These are phyloP conservation scores for Ips nitidus DNA, from an alignment of 1,140 invertebrate species.

Conservation along the genomic window DNA sequence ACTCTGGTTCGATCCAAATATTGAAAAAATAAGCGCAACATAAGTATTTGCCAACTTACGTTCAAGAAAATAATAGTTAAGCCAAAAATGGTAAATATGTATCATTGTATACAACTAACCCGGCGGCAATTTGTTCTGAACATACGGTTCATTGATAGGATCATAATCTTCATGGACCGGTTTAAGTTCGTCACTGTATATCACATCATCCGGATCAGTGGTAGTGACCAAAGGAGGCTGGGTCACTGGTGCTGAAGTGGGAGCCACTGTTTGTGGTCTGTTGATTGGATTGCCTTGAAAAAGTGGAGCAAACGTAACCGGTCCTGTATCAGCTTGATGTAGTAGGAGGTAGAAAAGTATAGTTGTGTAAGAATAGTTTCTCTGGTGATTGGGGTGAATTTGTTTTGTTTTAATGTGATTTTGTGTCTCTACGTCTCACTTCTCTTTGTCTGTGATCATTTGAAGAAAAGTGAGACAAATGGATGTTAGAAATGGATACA, in stretches of 20 bases:
- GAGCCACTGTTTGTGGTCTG: neutral
- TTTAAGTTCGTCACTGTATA: constrained; percentile 34
- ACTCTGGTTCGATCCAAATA: too few species aligned
- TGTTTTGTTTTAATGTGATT: too few species aligned
- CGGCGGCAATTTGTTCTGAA: constrained; percentile 6
- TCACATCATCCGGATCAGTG: constrained; percentile 35
- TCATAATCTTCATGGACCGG: constrained; percentile 38
- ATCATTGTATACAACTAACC: constrained; percentile 25
- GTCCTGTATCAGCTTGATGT: constrained; percentile 16
- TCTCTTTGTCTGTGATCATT: too few species aligned
- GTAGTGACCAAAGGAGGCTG: constrained; percentile 7
- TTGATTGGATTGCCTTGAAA: constrained; percentile 23
- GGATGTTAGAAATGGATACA: too few species aligned
- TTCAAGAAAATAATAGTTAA: neutral
- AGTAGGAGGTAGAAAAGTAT: neutral
- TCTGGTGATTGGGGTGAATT: too few species aligned
- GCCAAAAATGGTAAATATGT: neutral
- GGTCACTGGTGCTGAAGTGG: constrained; percentile 4
- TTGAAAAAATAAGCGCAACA: too few species aligned
- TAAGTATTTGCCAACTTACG: too few species aligned
- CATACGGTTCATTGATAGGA: constrained; percentile 35
- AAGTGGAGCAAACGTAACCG: constrained; percentile 12
- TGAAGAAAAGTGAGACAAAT: too few species aligned
- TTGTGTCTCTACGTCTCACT: too few species aligned
- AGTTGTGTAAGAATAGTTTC: too few species aligned